Evolutionary conservation across 2,113 vertebrate genomes (phyloP), one percentile per base, ranked within the genome.

Genomic region (Piprites chloris): DNA sequence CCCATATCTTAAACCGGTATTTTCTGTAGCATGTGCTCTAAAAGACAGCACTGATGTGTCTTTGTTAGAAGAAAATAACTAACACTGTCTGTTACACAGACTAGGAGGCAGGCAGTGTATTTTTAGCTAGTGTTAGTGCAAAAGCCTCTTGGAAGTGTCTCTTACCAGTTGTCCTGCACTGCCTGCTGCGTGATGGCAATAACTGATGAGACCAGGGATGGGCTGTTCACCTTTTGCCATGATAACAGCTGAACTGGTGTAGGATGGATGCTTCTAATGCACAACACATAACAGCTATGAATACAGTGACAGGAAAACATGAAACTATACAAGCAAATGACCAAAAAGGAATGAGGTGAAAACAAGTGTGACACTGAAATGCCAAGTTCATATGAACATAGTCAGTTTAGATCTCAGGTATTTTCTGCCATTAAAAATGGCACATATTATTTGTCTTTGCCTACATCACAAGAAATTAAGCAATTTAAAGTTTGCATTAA

Each of bases 171-270:
- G 96, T 97, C 98, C 97, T 97, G 98, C 95, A 98, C 98, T 99
- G 98, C 94, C 96, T 98, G 98, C 98, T 98, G 99, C 98, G 95
- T 99, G 98, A 98, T 98, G 97, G 96, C 98, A 98, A 98, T 97
- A 97, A 96, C 88, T 98, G 97, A 99, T 98, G 98, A 98, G 97
- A 97, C 98, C 98, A 95, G 98, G 98, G 96, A 99, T 98, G 97
- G 98, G 98, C 95, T 98, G 98, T 91, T 98, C 98, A 97, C 98
- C 99, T 97, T 99, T 99, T 98, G 99, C 99, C 99, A 99, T 99
- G 98, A 99, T 96, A 98, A 98, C 98, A 98, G 98, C 98, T 98
- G 99, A 98, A 97, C 97, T 99, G 97, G 98, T 97, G 97, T 97
- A 97, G 97, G 98, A 98, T 98, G 98, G 98, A 98, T 98, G 97